A percentile compares a stretch with the other conserved stretches of the same genome.
phyloP scores from a whole-genome alignment of 2,113 vertebrate species.

The Nycticorax nycticorax region DNA sequence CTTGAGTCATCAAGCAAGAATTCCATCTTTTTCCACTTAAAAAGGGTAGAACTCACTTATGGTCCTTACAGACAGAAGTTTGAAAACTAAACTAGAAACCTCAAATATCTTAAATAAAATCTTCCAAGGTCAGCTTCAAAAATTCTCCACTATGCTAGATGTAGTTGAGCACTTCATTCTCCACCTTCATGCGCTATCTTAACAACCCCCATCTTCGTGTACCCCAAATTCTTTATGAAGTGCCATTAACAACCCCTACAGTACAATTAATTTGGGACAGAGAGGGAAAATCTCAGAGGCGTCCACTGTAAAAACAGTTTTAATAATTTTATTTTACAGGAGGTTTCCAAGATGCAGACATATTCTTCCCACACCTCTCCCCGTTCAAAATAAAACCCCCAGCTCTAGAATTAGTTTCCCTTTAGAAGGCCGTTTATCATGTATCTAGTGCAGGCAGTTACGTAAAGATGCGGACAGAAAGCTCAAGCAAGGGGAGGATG shows the following conservation, averaged over 20 bases:
- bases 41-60: neutral
- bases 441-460: neutral
- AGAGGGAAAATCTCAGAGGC: neutral
- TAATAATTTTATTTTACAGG: neutral
- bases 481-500: neutral
- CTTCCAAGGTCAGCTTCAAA: neutral
- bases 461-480: neutral
- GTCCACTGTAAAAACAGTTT: neutral
- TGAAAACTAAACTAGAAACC: neutral
- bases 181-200: neutral
- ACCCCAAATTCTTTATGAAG: neutral
- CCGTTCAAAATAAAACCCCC: neutral
- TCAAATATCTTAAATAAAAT: neutral
- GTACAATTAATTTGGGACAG: neutral
- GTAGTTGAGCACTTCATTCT: neutral
- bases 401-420: neutral
- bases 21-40: neutral
- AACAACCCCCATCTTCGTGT: rapidly evolving
- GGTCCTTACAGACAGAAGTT: neutral
- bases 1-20: neutral
- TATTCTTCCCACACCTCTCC: neutral
- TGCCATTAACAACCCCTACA: neutral
- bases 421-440: neutral
- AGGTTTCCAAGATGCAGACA: neutral
- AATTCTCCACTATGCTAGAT: neutral